Base-by-base conservation (phyloP, 2,113 vertebrate genomes). In the Phocoena phocoena region DNA sequence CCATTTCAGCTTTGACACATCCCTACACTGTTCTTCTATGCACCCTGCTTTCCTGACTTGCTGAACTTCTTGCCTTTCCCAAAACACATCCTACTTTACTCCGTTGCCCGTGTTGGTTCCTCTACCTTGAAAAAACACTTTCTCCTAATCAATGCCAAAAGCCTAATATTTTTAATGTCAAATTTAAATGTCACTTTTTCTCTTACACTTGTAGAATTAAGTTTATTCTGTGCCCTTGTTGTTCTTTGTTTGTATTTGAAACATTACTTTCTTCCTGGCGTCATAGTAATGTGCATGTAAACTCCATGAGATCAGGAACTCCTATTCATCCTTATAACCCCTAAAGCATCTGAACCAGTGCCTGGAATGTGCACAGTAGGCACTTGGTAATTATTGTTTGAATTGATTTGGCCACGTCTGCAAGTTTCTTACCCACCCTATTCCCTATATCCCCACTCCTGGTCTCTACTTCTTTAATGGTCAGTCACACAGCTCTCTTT, bases 401-500 rank as follows among this genome's bases (percentile, higher is more conserved):
- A 96, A 86, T n/a, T 86, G 68, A 85, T 9, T 41, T 73, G n/a
- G 15, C 79, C 28, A 21, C 7, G 44, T 91, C 28, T 91, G 44
- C 17, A 83, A 73, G 62, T n/a, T 87, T 31, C 85, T 90, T 88
- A 65, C 31, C 28, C 58, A 93, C 70, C 1, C 31, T 23, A 23
- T 97, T 67, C 10, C 53, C 26, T 95, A 33, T 76, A 53, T 87
- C 20, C 41, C 33, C 41, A 86, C 23, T 53, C 58, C 79, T 96
- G 33, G 50, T 89, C n/a, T 93, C 41, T 86, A 73, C 21, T 86
- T 82, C 55, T 95, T 86, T 77, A 96, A 85, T 67, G 90, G 50
- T 92, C 38, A 79, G 41, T 33, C 47, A 93, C 33, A 41, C 86
- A 93, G 21, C 55, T 87, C 3, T 76, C 81, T 90, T 80, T 95